A percentile compares a stretch with the other conserved stretches of the same genome.
phyloP scores from a whole-genome alignment of 1,140 invertebrate species.

The Neelides sp. region DNA sequence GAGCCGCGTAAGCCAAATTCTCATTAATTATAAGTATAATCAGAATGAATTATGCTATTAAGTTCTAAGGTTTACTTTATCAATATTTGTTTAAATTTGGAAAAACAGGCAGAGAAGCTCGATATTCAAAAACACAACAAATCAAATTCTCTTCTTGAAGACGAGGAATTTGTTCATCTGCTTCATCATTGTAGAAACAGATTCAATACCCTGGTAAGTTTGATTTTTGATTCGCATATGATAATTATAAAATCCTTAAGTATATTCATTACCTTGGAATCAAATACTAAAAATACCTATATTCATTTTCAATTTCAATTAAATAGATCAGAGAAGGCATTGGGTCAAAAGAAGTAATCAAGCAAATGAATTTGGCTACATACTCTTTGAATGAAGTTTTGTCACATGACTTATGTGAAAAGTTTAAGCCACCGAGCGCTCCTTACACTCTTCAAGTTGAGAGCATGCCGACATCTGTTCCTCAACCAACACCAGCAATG shows the following conservation, averaged over 20 bases:
- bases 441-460: background rate
- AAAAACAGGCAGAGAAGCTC: slow-evolving; percentile 17
- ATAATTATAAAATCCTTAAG: too few species aligned
- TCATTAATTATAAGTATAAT: background rate
- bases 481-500: background rate
- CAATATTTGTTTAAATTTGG: background rate
- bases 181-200: slow-evolving; percentile 21
- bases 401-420: slow-evolving; percentile 17
- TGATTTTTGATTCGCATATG: too few species aligned
- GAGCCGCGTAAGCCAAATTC: slow-evolving; percentile 8
- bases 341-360: slow-evolving; percentile 14
- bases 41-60: background rate
- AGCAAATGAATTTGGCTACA: slow-evolving; percentile 15
- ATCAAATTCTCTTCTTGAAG: slow-evolving; percentile 13
- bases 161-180: slow-evolving; percentile 18
- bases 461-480: background rate
- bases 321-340: slow-evolving; percentile 17
- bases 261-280: too few species aligned
- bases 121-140: slow-evolving; percentile 12
- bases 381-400: slow-evolving; percentile 20
- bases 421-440: slow-evolving; percentile 5
- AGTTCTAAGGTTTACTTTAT: background rate
- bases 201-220: slow-evolving; percentile 22
- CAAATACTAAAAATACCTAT: too few species aligned
- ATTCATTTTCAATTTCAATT: slow-evolving; percentile 4